Conservation (phyloP, 2,113 vertebrate species). For the Capreolus pygargus region DNA sequence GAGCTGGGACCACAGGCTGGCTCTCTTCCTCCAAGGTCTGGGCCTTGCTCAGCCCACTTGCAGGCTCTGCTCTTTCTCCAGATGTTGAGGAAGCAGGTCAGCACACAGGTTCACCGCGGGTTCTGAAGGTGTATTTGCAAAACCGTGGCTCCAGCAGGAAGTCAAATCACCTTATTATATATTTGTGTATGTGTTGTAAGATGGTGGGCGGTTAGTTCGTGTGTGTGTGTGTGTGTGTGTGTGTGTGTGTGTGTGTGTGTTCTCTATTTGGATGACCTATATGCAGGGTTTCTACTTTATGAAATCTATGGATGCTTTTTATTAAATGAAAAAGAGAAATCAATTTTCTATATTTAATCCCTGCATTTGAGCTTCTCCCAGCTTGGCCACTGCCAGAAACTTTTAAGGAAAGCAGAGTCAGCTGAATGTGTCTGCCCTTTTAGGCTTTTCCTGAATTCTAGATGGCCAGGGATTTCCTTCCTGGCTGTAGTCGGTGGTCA, state of each 20-base stretch:
- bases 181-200: neutral
- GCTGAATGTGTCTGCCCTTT: neutral
- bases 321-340: constrained; percentile 58
- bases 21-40: neutral
- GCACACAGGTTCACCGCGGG: too few species aligned
- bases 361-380: constrained; percentile 30
- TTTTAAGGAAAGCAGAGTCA: constrained; percentile 59
- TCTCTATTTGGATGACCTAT: constrained; percentile 6
- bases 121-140: neutral
- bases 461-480: neutral
- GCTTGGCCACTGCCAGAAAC: neutral
- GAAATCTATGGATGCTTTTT: constrained; percentile 49
- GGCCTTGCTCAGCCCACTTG: neutral
- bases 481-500: neutral
- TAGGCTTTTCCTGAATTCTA: constrained; percentile 35
- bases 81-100: neutral
- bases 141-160: neutral
- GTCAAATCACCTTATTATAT: neutral
- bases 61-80: neutral
- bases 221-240: neutral
- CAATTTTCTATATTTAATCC: constrained; percentile 52
- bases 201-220: neutral
- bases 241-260: neutral
- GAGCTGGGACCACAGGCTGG: neutral
- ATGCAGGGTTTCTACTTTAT: neutral